Percentiles rank a stretch among this genome's conserved stretches.
phyloP scores from a whole-genome alignment of 2,797 vertebrate species.

The Geotrypetes seraphini region DNA sequence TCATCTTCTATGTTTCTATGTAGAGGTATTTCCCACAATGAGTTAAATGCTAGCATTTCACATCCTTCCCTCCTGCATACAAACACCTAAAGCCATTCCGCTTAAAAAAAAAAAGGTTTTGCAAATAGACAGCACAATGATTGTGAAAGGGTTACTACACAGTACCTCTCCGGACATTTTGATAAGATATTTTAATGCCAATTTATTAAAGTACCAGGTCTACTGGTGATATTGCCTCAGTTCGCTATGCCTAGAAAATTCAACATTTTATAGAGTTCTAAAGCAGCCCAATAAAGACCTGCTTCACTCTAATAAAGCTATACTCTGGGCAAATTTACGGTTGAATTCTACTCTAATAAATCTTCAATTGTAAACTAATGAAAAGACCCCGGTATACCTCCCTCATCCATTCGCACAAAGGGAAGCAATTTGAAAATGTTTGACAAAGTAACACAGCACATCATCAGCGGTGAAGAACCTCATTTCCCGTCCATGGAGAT shows the following conservation, averaged over 20 bases:
- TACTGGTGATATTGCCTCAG: slow-evolving; percentile 66
- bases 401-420: slow-evolving; percentile 73
- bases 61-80: too few relatives aligned
- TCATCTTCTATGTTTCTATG: too few relatives aligned
- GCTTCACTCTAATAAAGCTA: slow-evolving; percentile 73
- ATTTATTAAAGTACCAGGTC: slow-evolving; percentile 70
- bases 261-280: slow-evolving; percentile 74
- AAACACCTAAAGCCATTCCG: too few relatives aligned
- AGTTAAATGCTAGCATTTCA: too few relatives aligned
- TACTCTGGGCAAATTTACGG: slow-evolving; percentile 71
- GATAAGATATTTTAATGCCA: slow-evolving; percentile 74
- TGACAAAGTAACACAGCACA: slow-evolving; percentile 78
- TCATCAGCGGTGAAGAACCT: slow-evolving; percentile 71
- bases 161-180: slow-evolving; percentile 62
- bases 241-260: slow-evolving; percentile 72
- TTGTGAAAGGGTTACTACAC: slow-evolving; percentile 60
- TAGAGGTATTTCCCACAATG: too few relatives aligned
- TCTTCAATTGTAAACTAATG: slow-evolving; percentile 82
- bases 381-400: slow-evolving; percentile 72
- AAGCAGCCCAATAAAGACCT: slow-evolving; percentile 71
- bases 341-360: slow-evolving; percentile 80
- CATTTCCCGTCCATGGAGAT: slow-evolving; percentile 73
- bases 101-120: slow-evolving; percentile 39
- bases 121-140: slow-evolving; percentile 27
- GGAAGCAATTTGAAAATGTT: slow-evolving; percentile 81